These are phyloP conservation scores for Smittia aterrima DNA, from an alignment of 2,888 invertebrate genomes.

Conservation along the genomic window DNA sequence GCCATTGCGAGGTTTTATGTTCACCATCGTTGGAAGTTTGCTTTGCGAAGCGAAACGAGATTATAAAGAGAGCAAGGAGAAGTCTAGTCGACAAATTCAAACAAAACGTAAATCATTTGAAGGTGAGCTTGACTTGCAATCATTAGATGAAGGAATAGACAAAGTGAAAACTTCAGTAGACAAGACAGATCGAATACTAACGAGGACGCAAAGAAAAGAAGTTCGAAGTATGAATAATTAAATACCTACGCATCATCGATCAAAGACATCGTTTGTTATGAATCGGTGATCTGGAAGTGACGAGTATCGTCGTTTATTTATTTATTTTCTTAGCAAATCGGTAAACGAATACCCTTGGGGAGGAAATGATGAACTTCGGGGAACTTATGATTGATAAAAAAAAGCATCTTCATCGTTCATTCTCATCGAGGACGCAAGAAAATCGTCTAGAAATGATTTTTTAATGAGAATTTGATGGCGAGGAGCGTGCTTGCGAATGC, in stretches of 20 bases:
- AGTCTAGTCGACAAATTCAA: no score
- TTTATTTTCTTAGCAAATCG: background rate
- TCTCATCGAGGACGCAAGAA: background rate
- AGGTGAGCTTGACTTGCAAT: no score
- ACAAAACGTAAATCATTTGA: no score
- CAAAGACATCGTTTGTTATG: background rate
- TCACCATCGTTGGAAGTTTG: no score
- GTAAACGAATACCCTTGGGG: background rate
- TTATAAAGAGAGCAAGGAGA: no score
- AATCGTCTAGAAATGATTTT: constrained; percentile 18
- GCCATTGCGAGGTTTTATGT: background rate
- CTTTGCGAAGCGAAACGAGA: no score
- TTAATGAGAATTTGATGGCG: constrained; percentile 34
- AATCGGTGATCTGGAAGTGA: background rate
- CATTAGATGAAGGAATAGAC: no score
- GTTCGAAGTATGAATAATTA: background rate
- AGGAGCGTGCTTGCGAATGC: background rate
- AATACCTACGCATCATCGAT: constrained; percentile 1
- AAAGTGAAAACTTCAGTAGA: background rate
- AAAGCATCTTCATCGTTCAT: background rate
- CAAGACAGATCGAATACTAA: no score
- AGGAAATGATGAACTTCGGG: background rate
- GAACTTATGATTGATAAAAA: constrained; percentile 7
- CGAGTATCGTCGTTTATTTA: background rate
- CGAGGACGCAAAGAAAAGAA: no score